phyloP scores from a whole-genome alignment of 2,797 vertebrate genomes.

The Sebastes ruberrimus region DNA sequence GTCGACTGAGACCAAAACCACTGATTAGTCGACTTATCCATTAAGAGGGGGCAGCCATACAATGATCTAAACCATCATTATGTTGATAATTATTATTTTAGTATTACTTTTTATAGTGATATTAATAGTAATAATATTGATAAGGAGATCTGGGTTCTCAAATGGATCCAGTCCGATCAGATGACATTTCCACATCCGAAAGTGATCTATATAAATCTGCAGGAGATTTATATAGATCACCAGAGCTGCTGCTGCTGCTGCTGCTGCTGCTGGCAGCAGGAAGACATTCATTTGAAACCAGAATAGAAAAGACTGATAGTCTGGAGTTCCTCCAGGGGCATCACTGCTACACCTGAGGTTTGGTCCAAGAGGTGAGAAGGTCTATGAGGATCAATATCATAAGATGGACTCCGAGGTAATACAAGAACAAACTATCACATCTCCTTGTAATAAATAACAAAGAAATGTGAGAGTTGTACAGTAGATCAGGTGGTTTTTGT shows the following conservation, averaged over 20 bases:
- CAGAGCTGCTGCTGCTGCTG: neutral
- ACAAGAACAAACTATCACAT: conserved; percentile 22
- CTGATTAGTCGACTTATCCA: too few relatives aligned
- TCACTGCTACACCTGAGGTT: conserved; percentile 9
- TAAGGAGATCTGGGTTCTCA: conserved; percentile 8
- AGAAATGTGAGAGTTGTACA: conserved; percentile 22
- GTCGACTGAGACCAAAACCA: too few relatives aligned
- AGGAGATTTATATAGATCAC: conserved; percentile 12
- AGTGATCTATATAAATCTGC: conserved; percentile 28
- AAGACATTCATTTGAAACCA: conserved; percentile 43
- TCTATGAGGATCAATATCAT: conserved; percentile 19
- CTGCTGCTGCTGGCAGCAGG: conserved; percentile 16
- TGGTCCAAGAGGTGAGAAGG: neutral
- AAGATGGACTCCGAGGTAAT: conserved; percentile 17
- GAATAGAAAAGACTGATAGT: conserved; percentile 16
- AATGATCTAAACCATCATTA: neutral
- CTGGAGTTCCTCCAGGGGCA: neutral
- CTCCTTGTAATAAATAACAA: conserved; percentile 22
- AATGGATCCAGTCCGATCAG: conserved; percentile 29
- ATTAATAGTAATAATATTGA: neutral
- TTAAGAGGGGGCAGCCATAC: too few relatives aligned
- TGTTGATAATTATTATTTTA: neutral
- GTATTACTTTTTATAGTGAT: neutral
- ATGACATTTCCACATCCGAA: conserved; percentile 44
- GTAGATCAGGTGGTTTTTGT: conserved; percentile 13